phyloP scores from a whole-genome alignment of 2,888 invertebrate species.

The Ischnus inquisitorius region DNA sequence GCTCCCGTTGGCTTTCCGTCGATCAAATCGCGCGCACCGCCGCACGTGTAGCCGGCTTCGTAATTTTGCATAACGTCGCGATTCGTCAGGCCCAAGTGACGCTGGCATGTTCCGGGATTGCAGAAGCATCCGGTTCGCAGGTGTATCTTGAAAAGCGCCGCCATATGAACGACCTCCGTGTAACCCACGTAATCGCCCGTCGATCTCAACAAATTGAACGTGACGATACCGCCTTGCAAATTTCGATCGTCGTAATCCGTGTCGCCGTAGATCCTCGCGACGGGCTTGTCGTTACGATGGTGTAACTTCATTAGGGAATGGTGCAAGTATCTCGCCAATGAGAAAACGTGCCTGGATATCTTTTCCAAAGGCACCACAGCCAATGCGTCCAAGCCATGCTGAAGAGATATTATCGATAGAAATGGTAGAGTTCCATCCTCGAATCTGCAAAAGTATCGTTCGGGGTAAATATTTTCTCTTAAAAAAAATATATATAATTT shows the following conservation, averaged over 20 bases:
- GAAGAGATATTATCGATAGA: constrained; percentile 92
- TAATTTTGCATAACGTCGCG: constrained; percentile 92
- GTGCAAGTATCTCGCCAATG: constrained; percentile 91
- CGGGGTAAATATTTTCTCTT: constrained; percentile 13
- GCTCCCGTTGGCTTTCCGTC: constrained; percentile 97
- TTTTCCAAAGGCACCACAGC: constrained; percentile 87
- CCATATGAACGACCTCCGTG: constrained; percentile 96
- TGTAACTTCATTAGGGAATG: constrained; percentile 88
- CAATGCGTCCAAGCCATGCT: constrained; percentile 93
- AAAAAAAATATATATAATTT: background rate
- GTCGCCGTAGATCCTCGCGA: constrained; percentile 91
- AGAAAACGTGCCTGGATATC: constrained; percentile 91
- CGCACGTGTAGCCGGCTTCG: constrained; percentile 96
- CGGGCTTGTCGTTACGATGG: constrained; percentile 91
- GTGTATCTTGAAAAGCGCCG: constrained; percentile 94
- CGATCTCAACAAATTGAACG: constrained; percentile 94
- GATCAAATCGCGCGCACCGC: constrained; percentile 94
- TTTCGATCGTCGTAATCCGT: constrained; percentile 88
- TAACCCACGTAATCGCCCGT: constrained; percentile 95
- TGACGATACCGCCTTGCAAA: constrained; percentile 94
- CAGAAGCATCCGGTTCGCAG: constrained; percentile 98
- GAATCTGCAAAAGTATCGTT: constrained; percentile 87
- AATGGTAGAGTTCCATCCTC: constrained; percentile 98
- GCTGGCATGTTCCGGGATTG: constrained; percentile 97
- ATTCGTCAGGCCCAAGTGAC: constrained; percentile 90